These are phyloP conservation scores for Aspidapion aeneum DNA, from an alignment of 2,888 invertebrate genomes.

Conservation along the genomic window DNA sequence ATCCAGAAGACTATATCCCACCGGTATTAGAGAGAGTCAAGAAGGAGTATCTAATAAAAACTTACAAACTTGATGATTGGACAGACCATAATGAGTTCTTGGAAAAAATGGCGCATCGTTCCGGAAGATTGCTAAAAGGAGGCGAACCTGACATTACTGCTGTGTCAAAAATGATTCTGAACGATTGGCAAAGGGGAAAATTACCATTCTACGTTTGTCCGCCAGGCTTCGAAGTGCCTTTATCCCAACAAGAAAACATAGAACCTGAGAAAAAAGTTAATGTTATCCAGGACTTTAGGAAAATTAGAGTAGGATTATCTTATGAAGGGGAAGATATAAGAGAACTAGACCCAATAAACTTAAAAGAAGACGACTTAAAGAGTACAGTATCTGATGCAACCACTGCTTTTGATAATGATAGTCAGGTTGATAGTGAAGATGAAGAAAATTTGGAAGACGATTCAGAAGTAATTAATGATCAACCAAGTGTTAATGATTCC, in stretches of 20 bases:
- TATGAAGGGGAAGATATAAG: slow-evolving; percentile 54
- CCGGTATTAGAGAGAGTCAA: slow-evolving; percentile 84
- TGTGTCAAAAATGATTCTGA: slow-evolving; percentile 91
- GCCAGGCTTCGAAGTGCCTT: slow-evolving; percentile 72
- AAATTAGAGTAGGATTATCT: slow-evolving; percentile 65
- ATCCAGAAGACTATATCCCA: slow-evolving; percentile 92
- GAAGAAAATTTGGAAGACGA: slow-evolving; percentile 35
- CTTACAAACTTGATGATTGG: slow-evolving; percentile 87
- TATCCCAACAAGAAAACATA: slow-evolving; percentile 43
- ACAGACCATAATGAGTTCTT: slow-evolving; percentile 80
- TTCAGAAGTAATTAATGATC: no score
- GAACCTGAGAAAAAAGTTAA: slow-evolving; percentile 48
- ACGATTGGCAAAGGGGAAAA: slow-evolving; percentile 98
- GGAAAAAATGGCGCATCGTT: slow-evolving; percentile 80
- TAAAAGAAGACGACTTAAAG: background rate
- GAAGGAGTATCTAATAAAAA: slow-evolving; percentile 83
- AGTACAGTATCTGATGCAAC: slow-evolving; percentile 20
- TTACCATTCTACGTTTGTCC: slow-evolving; percentile 92
- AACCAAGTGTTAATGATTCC: background rate
- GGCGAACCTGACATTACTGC: slow-evolving; percentile 94
- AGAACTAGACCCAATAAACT: slow-evolving; percentile 51
- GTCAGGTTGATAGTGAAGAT: slow-evolving; percentile 28
- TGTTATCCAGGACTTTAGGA: slow-evolving; percentile 77
- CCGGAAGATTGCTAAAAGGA: slow-evolving; percentile 90
- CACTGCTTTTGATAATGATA: background rate